Evolutionary conservation across 2,113 vertebrate genomes (phyloP), one percentile per base, ranked within the genome.

Genomic region (Microcebus tavaratra): DNA sequence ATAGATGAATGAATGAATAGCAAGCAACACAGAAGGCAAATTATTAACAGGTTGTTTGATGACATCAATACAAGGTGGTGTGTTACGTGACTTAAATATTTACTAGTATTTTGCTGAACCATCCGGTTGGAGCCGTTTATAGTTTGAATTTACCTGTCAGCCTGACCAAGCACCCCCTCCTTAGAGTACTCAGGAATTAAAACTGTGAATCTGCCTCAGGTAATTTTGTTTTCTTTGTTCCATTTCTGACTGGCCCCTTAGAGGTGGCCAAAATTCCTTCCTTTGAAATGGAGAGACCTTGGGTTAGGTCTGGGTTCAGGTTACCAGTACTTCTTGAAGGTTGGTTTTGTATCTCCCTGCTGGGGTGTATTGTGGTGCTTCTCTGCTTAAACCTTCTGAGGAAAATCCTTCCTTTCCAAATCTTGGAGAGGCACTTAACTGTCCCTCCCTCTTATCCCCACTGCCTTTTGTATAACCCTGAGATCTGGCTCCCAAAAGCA

Each of bases 401-500:
- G 31, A 42, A 83, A 96, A 67, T 75, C 55, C n/a, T 83, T 79
- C 39, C 79, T 79, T 84, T 55, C 59, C 57, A 91, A 84, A 85
- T 68, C 45, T 83, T 65, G 65, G 36, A 76, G 86, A 65, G 78
- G 9, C 9, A 36, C 57, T 78, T 42, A 15, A 57, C 29, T 68
- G 31, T 68, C 25, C 9, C 6, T 75, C 53, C 68, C 65, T 84
- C 34, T 87, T 63, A 83, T 23, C 9, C 27, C 14, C 29, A 27
- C 31, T 72, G 55, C 39, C 65, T 95, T 92, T 81, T 57, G 9
- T 81, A 67, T 65, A 90, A 82, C 61, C 25, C 68, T 55, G 55
- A 86, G n/a, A 48, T 61, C 68, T 68, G 29, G 17, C 65, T 95
- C n/a, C 39, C 82, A 42, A 48, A 10, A 45, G 76, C 90, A 90